These are phyloP conservation scores for Coendou prehensilis DNA, from an alignment of 2,797 vertebrate species.

Conservation along the genomic window DNA sequence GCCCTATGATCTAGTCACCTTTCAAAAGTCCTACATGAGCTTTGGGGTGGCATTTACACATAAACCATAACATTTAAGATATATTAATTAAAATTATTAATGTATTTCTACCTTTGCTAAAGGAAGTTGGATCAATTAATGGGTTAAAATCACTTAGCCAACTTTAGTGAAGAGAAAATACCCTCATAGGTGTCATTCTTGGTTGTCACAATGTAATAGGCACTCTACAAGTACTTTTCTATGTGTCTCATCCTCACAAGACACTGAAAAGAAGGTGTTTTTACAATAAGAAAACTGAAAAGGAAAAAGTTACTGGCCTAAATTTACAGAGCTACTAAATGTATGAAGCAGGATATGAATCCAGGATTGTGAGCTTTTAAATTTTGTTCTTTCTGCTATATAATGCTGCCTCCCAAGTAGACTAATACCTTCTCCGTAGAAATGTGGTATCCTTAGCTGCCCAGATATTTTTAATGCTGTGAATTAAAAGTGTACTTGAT, in stretches of 20 bases:
- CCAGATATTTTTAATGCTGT: slow-evolving; percentile 57
- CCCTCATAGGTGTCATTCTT: neutral
- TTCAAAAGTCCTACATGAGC: neutral
- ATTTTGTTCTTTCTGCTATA: slow-evolving; percentile 74
- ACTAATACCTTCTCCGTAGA: slow-evolving; percentile 59
- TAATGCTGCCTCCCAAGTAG: slow-evolving; percentile 72
- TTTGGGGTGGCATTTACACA: neutral
- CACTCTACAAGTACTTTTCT: slow-evolving; percentile 8
- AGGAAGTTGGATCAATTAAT: neutral
- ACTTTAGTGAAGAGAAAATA: neutral
- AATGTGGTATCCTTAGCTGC: slow-evolving; percentile 56
- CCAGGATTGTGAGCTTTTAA: slow-evolving; percentile 58
- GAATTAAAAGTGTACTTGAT: slow-evolving; percentile 55
- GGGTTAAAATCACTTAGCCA: neutral
- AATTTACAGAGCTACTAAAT: slow-evolving; percentile 70
- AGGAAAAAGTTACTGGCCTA: slow-evolving; percentile 50
- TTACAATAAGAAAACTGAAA: slow-evolving; percentile 61
- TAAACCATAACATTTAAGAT: neutral
- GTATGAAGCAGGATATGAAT: slow-evolving; percentile 56
- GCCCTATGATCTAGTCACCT: neutral
- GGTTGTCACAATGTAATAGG: neutral
- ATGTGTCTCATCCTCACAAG: neutral
- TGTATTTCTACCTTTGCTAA: neutral
- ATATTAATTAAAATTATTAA: neutral
- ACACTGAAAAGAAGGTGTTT: slow-evolving; percentile 53